Base-by-base conservation (phyloP, 1,140 invertebrate species). In the Drosophila hydei region DNA sequence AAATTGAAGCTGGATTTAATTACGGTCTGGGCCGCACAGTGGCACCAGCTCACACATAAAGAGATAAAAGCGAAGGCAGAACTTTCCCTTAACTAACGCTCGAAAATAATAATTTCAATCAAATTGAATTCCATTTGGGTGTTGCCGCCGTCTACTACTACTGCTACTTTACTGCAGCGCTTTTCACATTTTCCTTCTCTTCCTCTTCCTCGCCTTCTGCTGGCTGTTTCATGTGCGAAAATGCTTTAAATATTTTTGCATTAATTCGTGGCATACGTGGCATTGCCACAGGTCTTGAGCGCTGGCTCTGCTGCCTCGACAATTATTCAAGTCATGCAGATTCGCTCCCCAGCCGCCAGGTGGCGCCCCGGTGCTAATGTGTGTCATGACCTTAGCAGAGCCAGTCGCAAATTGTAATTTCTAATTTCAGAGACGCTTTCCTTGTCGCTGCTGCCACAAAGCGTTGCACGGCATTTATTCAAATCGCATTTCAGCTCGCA, bases 1-100 rank as follows among this genome's bases (percentile, higher is more conserved):
- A 87, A 87, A 87, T 81, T 80, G 77, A 81, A 78, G 71, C 61
- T 78, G 62, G 77, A 87, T 87, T 87, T 87, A 87, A 87, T 87
- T 87, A 87, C 75, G 87, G 71, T 33, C 74, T 42, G 33, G 9
- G 40, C 48, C 43, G 47, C 47, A 63, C 54, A 68, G 59, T 59
- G 64, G 27, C 27, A 16, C 52, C 30, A 67, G 47, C 25, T 19
- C 40, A 8, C 19, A 9, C 16, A 25, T 30, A 23, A 33, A 23
- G 23, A 14, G 16, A 9, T 8, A 25, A 50, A 40, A 27, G 12
- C 2, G 25, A 5, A n/a, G 4, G 9, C n/a, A 19, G 11, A 40
- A 16, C 7, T 42, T 18, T 4, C 38, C n/a, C 16, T 40, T 14
- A 14, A 18, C 18, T 9, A 45, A 45, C 19, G 12, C 3, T 45